Percentiles rank a stretch among this genome's conserved stretches.
Conservation (phyloP, 2,113 vertebrate species). For the Passer domesticus region DNA sequence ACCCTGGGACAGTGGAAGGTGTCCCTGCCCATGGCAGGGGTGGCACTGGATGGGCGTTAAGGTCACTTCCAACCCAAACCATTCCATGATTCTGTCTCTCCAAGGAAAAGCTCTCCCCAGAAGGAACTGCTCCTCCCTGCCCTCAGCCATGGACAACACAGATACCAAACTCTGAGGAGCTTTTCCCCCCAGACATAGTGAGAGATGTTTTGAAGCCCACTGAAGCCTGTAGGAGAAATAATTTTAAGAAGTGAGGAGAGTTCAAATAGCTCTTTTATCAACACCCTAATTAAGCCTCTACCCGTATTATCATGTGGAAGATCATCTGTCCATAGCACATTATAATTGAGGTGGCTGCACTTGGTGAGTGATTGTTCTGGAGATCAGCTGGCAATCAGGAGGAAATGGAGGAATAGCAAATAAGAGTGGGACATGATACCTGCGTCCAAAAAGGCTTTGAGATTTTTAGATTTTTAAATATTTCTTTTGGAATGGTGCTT, state of each 20-base stretch:
- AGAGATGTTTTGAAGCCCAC: not conserved
- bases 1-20: accelerated
- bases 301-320: not conserved
- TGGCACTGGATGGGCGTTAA: accelerated
- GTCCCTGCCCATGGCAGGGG: not conserved
- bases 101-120: not conserved
- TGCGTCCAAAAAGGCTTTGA: not conserved
- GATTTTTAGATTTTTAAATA: not conserved
- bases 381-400: not conserved
- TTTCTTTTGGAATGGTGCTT: accelerated
- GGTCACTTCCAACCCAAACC: not conserved
- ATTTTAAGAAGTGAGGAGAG: not conserved
- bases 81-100: not conserved
- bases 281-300: not conserved
- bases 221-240: not conserved
- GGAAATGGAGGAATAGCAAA: not conserved
- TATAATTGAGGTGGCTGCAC: not conserved
- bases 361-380: not conserved
- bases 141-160: not conserved
- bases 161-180: accelerated
- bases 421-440: not conserved
- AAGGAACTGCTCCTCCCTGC: accelerated
- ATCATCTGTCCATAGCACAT: not conserved
- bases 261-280: not conserved
- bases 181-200: not conserved